Percentiles rank a stretch among this genome's conserved stretches.
phyloP scores from a whole-genome alignment of 2,888 invertebrate species.

The Mesopsocus fuscifrons region DNA sequence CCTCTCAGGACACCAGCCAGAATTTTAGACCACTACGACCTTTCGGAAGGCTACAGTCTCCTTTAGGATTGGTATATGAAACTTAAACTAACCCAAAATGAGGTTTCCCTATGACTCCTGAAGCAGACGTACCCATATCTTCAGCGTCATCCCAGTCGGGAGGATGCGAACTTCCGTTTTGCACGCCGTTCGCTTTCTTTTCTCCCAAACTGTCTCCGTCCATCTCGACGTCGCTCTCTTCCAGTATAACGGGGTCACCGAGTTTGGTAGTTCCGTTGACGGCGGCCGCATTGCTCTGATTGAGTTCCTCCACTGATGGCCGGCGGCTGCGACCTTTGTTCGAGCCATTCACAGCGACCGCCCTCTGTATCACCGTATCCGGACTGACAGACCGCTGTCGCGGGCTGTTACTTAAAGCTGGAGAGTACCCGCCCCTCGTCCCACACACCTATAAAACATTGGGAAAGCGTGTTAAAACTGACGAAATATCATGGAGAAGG shows the following conservation, averaged over 20 bases:
- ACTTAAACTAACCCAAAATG: too few relatives aligned
- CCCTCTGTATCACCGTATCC: constrained; percentile 65
- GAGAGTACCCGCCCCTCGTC: too few relatives aligned
- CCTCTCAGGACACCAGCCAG: too few relatives aligned
- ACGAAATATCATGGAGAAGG: too few relatives aligned
- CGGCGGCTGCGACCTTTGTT: constrained; percentile 15
- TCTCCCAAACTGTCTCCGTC: constrained; percentile 23
- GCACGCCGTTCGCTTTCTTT: constrained; percentile 30
- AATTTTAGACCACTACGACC: too few relatives aligned
- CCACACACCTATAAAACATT: too few relatives aligned
- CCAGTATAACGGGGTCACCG: constrained; percentile 11
- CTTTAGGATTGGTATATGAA: too few relatives aligned
- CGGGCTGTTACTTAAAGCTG: too few relatives aligned
- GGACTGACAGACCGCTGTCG: constrained; percentile 27
- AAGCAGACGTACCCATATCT: constrained; percentile 54
- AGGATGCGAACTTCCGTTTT: constrained; percentile 31
- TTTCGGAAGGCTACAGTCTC: too few relatives aligned
- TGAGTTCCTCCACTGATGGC: constrained; percentile 31
- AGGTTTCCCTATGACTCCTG: too few relatives aligned
- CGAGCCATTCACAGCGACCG: constrained; percentile 28
- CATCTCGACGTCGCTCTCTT: constrained; percentile 34
- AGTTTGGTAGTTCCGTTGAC: constrained; percentile 26
- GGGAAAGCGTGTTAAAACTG: too few relatives aligned
- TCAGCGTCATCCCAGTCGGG: constrained; percentile 39
- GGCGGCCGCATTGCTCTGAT: constrained; percentile 27